Percentiles rank a stretch among this genome's conserved stretches.
These are phyloP conservation scores for Trachemys scripta DNA, from an alignment of 2,113 vertebrate species.

Conservation along the genomic window DNA sequence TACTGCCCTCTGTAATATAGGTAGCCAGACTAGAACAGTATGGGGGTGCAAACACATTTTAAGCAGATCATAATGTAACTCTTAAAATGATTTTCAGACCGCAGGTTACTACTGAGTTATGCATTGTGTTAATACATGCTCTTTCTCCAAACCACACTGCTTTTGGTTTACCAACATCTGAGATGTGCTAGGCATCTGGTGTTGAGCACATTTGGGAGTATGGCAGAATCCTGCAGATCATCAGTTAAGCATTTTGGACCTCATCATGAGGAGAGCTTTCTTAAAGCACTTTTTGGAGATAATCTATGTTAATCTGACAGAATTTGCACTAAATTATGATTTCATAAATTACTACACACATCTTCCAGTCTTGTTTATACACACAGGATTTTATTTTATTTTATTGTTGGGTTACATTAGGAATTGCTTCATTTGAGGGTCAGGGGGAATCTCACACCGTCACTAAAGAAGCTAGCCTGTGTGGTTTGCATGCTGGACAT, in stretches of 20 bases:
- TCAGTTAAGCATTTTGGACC: constrained; percentile 40
- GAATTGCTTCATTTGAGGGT: constrained; percentile 5
- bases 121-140: neutral
- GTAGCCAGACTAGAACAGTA: neutral
- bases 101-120: neutral
- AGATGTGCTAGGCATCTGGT: neutral
- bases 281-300: constrained; percentile 4
- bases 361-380: neutral
- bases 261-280: constrained; percentile 28
- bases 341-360: neutral
- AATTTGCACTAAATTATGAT: neutral
- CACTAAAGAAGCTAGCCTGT: constrained; percentile 26
- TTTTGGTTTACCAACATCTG: neutral
- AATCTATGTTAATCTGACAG: neutral
- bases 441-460: constrained; percentile 50
- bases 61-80: neutral
- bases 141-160: neutral
- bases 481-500: constrained; percentile 74
- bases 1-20: neutral
- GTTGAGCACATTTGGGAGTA: neutral
- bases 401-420: constrained; percentile 23
- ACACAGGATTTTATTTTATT: neutral
- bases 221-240: constrained; percentile 49
- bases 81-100: neutral
- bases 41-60: neutral